A percentile compares a stretch with the other conserved stretches of the same genome.
These are phyloP conservation scores for Enteromius thamalakanensis DNA, from an alignment of 2,797 vertebrate genomes.

Conservation along the genomic window DNA sequence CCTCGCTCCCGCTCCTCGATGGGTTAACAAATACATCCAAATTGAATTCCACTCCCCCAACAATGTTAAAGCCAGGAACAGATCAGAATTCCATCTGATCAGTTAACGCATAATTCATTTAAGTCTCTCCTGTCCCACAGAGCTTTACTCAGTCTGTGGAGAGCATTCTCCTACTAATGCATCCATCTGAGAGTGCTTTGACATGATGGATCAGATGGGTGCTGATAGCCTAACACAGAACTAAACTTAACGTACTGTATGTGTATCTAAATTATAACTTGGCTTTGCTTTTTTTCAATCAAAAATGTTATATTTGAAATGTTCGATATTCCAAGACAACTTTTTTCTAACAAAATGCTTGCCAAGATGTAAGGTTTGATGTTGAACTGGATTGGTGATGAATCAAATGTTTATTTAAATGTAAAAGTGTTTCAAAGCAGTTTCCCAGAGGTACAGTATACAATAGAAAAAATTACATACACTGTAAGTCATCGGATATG, in stretches of 20 bases:
- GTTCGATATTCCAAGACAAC: neutral
- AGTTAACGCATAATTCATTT: constrained; percentile 53
- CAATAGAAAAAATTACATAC: neutral
- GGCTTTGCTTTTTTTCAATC: neutral
- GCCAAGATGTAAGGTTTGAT: neutral
- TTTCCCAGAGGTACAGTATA: neutral
- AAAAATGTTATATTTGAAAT: neutral
- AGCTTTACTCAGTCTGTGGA: constrained; percentile 37
- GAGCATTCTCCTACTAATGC: constrained; percentile 48
- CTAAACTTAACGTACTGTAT: constrained; percentile 10
- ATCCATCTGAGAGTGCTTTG: constrained; percentile 54
- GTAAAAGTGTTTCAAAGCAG: neutral
- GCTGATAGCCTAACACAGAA: constrained; percentile 29
- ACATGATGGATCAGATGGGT: constrained; percentile 45
- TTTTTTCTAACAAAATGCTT: neutral
- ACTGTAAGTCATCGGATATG: neutral
- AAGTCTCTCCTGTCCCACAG: constrained; percentile 39
- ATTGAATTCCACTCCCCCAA: constrained; percentile 57
- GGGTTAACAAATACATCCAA: constrained; percentile 46
- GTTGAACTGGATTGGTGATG: neutral
- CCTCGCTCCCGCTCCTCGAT: neutral
- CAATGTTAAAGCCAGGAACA: constrained; percentile 54
- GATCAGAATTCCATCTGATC: constrained; percentile 59
- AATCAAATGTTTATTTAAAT: neutral
- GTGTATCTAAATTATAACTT: neutral